Conservation (phyloP, 2,113 vertebrate species). For the Desmodus rotundus region DNA sequence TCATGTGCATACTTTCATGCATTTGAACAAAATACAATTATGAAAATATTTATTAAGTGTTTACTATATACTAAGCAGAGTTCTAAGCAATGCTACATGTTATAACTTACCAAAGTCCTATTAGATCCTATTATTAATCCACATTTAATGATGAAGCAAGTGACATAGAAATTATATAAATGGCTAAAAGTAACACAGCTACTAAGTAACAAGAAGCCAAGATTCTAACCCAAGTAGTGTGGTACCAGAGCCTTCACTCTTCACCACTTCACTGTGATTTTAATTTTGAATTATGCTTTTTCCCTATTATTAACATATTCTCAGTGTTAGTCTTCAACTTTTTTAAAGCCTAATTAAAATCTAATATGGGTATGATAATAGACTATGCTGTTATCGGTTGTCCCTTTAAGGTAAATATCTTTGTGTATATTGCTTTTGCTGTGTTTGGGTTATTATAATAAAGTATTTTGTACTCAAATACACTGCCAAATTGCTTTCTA, state of each 20-base stretch:
- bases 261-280: not conserved
- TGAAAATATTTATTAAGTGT: not conserved
- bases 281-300: constrained; percentile 25
- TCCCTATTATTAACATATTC: not conserved
- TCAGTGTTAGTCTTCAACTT: constrained; percentile 4
- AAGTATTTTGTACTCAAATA: not conserved
- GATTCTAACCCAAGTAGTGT: not conserved
- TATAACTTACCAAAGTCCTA: not conserved
- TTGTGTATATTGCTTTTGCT: not conserved
- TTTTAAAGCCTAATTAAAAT: not conserved
- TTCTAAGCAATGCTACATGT: not conserved
- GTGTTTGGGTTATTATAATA: not conserved
- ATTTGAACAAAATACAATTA: not conserved
- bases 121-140: not conserved
- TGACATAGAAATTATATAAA: not conserved
- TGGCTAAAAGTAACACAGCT: not conserved
- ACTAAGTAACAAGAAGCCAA: not conserved
- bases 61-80: not conserved
- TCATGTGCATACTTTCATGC: not conserved
- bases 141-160: not conserved
- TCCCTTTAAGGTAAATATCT: constrained; percentile 6
- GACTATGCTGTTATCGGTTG: not conserved
- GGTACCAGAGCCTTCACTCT: not conserved
- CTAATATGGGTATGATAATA: not conserved
- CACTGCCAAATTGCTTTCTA: not conserved